These are phyloP conservation scores for Melinopterus prodromus DNA, from an alignment of 2,888 invertebrate genomes.

Conservation along the genomic window DNA sequence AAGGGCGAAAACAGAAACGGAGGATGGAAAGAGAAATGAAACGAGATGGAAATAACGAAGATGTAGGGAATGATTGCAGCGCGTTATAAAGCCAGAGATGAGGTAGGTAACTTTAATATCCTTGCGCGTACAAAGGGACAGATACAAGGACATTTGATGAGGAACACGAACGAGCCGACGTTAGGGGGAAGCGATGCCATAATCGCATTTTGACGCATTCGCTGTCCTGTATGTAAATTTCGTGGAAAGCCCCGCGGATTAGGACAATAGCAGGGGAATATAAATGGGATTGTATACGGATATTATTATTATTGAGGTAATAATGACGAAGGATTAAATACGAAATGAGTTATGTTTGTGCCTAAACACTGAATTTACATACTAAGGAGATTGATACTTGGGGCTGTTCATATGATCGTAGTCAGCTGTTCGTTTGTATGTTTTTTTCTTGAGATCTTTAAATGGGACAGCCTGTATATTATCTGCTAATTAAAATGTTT, in stretches of 20 bases:
- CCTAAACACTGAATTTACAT: too few relatives aligned
- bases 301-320: not conserved
- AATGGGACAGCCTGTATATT: too few relatives aligned
- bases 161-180: not conserved
- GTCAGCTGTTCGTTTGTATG: too few relatives aligned
- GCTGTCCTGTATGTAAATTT: not conserved
- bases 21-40: not conserved
- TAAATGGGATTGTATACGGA: not conserved
- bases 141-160: conserved; percentile 17
- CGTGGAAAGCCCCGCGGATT: not conserved
- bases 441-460: too few relatives aligned
- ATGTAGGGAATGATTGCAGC: not conserved
- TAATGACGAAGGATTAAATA: not conserved
- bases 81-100: not conserved
- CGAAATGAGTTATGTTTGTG: too few relatives aligned
- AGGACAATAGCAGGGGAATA: not conserved
- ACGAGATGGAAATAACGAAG: not conserved
- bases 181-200: not conserved
- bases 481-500: too few relatives aligned
- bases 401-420: too few relatives aligned
- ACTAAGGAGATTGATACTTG: too few relatives aligned
- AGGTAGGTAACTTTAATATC: conserved; percentile 11
- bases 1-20: not conserved
- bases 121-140: conserved; percentile 16
- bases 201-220: not conserved